Conservation (phyloP, 2,888 invertebrate genomes). For the Lasioglossum figueresi region DNA sequence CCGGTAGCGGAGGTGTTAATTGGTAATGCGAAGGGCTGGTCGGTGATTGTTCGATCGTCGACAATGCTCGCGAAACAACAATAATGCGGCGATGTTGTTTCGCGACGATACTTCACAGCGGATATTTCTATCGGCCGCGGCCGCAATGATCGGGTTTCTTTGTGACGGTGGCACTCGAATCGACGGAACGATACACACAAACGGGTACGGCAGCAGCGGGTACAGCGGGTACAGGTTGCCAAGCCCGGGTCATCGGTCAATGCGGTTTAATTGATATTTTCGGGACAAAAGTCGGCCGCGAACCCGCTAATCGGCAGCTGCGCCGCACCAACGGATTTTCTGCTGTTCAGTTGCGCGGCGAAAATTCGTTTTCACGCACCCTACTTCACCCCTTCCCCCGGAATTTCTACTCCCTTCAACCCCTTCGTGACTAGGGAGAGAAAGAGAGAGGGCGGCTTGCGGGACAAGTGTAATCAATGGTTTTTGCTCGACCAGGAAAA, state of each 20-base stretch:
- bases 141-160: slow-evolving; percentile 44
- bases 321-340: slow-evolving; percentile 5
- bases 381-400: not conserved
- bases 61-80: slow-evolving; percentile 34
- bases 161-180: slow-evolving; percentile 28
- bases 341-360: not conserved
- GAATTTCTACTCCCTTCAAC: not conserved
- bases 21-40: not conserved
- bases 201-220: not conserved
- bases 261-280: slow-evolving; percentile 44
- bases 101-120: slow-evolving; percentile 49
- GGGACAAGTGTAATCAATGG: slow-evolving; percentile 1
- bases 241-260: not conserved
- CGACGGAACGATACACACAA: not conserved
- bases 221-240: not conserved
- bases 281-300: slow-evolving; percentile 27
- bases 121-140: slow-evolving; percentile 54
- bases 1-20: not conserved
- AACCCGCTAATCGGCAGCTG: slow-evolving; percentile 33
- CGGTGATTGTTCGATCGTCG: not conserved
- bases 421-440: not conserved
- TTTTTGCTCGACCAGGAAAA: slow-evolving; percentile 1
- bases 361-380: slow-evolving; percentile 12
- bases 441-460: not conserved
- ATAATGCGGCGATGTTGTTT: slow-evolving; percentile 55